Base-by-base conservation (phyloP, 2,797 vertebrate genomes). In the Columba guinea region DNA sequence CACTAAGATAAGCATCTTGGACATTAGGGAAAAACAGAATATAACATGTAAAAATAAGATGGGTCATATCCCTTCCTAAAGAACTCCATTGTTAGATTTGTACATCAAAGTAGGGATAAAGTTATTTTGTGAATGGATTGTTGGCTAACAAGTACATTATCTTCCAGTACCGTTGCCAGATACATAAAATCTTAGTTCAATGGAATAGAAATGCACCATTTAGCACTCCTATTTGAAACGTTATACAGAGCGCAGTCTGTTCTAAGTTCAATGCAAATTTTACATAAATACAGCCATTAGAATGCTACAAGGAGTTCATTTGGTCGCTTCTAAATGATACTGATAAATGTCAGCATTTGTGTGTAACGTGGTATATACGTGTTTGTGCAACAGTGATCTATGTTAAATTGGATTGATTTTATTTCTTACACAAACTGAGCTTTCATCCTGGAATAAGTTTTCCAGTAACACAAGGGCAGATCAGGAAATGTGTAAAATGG, bases 401-500 rank as follows among this genome's bases (percentile, higher is more conserved):
- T 53, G 41, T 75, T 85, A 87, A 55, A 7, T 15, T 68, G 28
- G 93, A 94, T 52, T 91, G 71, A 92, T 96, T 97, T 95, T 73
- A 74, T 90, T 95, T 91, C 71, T 89, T 89, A 84, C 37, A 65
- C 78, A 91, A 87, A 87, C 84, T 44, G 48, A 80, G 64, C 37
- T 93, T 95, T 96, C 68, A 62, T 86, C 67, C 67, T 30, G 49
- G 77, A 92, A 64, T 89, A 86, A 51, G 87, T 75, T 93, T 96
- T 92, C 86, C 78, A 75, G 88, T 94, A 95, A 96, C 68, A 56
- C 39, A 49, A 83, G 39, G 69, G 48, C 64, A 96, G 71, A 83
- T 93, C 84, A 89, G 88, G 81, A 96, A 96, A 95, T 96, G 84
- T 87, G 53, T 93, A 87, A 95, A 87, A 92, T 94, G 96, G 92